Conservation (phyloP, 1,140 invertebrate species). For the Prorops nasuta region DNA sequence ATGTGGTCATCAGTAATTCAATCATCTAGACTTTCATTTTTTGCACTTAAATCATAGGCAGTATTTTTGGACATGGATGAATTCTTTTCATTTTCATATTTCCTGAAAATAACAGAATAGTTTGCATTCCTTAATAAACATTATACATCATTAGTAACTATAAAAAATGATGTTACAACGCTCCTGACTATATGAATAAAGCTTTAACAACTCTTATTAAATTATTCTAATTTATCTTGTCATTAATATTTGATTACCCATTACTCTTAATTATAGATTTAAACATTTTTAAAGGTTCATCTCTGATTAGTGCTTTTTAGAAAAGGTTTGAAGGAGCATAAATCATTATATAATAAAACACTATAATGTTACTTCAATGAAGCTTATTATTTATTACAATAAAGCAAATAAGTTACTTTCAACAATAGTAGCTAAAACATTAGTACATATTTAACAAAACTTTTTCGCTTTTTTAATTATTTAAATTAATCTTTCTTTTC, state of each 20-base stretch:
- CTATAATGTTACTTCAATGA: constrained; percentile 24
- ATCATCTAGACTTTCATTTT: too few species aligned
- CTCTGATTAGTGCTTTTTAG: too few species aligned
- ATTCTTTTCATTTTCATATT: too few species aligned
- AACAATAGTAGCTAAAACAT: background rate
- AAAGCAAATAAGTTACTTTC: constrained; percentile 5
- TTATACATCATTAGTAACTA: too few species aligned
- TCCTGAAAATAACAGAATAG: too few species aligned
- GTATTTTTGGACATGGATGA: too few species aligned
- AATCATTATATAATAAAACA: constrained; percentile 26
- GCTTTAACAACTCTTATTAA: background rate
- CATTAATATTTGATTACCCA: constrained; percentile 4
- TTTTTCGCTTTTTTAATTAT: constrained; percentile 21
- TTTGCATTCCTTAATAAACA: too few species aligned
- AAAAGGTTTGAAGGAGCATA: too few species aligned
- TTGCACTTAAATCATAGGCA: too few species aligned
- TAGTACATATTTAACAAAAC: constrained; percentile 22
- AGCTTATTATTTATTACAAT: constrained; percentile 29
- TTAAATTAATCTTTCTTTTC: constrained; percentile 17
- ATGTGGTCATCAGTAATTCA: too few species aligned
- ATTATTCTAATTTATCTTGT: constrained; percentile 16
- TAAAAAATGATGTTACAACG: too few species aligned
- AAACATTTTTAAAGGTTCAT: constrained; percentile 20
- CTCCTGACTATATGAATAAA: background rate
- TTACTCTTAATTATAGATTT: constrained; percentile 15